phyloP scores from a whole-genome alignment of 2,797 vertebrate species.

The Micrastur ruficollis region DNA sequence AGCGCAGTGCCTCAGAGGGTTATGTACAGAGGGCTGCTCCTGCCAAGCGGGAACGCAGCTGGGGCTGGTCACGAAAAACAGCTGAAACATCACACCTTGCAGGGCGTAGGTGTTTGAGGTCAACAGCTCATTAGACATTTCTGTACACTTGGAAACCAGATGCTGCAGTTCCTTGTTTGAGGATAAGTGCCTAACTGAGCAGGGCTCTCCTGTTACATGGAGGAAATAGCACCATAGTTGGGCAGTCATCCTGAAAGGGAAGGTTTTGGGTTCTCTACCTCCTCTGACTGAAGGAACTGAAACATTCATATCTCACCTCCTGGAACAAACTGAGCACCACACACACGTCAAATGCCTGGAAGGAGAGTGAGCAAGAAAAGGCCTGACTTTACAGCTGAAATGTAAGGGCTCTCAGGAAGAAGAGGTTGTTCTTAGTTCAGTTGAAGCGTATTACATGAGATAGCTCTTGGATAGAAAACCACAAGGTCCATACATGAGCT shows the following conservation, averaged over 20 bases:
- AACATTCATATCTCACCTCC: background rate
- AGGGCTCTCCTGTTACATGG: background rate
- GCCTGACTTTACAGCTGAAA: background rate
- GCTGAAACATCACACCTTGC: background rate
- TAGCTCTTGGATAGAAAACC: background rate
- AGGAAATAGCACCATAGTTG: background rate
- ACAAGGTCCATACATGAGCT: background rate
- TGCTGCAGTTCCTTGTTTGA: fast-evolving
- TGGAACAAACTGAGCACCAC: background rate
- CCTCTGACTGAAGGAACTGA: background rate
- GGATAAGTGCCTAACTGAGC: background rate
- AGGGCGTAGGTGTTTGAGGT: background rate
- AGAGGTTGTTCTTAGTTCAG: background rate
- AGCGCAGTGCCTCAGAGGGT: background rate
- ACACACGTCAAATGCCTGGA: background rate
- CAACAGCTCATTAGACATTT: background rate
- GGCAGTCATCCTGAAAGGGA: background rate
- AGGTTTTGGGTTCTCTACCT: background rate
- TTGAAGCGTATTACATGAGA: background rate
- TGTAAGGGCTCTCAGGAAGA: background rate
- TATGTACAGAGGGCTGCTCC: background rate
- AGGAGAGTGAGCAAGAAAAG: background rate
- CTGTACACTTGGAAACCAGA: background rate
- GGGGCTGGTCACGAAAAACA: background rate
- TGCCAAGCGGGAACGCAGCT: background rate